Base-by-base conservation (phyloP, 2,113 vertebrate genomes). In the Chlamydotis undulata region DNA sequence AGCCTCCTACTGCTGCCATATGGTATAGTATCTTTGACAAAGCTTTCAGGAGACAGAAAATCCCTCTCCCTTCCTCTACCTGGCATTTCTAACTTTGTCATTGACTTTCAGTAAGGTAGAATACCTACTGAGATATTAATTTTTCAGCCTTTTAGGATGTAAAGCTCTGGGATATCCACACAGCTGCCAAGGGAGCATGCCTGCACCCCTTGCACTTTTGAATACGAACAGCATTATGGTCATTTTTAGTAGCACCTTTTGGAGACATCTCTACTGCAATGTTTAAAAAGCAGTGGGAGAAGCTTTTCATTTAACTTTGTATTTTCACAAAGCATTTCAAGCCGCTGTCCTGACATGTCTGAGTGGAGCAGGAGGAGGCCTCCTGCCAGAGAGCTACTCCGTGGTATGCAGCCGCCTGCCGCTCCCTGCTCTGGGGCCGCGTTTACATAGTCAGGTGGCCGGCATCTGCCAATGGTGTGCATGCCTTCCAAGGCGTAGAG, bases 321-420 rank as follows among this genome's bases (percentile, higher is more conserved):
- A 53, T 52, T 71, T 87, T 79, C 87, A 87, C 19, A 55, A 67
- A 96, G 93, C 64, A 53, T 87, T 95, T 89, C 61, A 78, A 60
- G 85, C 63, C 85, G 90, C 84, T 97, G 98, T 95, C 95, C 93
- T 87, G 97, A 98, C 97, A 98, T 68, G 98, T 95, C 96, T 96
- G 94, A 83, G 93, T 89, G 97, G 56, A 94, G 97, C 92, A 95
- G 96, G 90, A 97, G 96, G 92, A 93, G 94, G 97, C 94, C 81
- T 91, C 88, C 78, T 97, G 98, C 97, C 97, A 98, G 96, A 63
- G 67, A 96, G 94, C 96, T 91, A 67, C 26, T 24, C 85, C 8
- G 4, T 24, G 96, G 97, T 94, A 96, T 97, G 98, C 89, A 90
- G 93, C 96, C 8, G 33, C 93, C 94, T 11, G 76, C 96, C 94